Conservation (phyloP, 2,113 vertebrate genomes). For the Calidris pugnax region DNA sequence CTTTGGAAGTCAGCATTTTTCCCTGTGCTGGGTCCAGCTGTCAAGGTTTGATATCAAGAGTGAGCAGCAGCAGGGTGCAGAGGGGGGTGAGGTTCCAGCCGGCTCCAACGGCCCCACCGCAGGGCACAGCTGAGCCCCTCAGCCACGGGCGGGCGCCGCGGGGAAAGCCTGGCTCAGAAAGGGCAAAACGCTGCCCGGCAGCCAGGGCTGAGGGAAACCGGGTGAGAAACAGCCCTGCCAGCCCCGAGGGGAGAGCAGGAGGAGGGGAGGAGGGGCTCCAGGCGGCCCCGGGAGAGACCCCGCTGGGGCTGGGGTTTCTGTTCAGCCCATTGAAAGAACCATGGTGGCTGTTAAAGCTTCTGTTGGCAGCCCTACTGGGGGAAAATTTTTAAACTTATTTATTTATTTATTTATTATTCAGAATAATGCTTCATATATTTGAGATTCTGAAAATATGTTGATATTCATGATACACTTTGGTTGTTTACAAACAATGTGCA, state of each 20-base stretch:
- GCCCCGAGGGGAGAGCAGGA: too few relatives aligned
- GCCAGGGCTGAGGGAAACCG: too few relatives aligned
- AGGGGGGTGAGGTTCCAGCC: too few relatives aligned
- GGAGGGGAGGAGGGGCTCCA: too few relatives aligned
- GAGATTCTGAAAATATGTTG: neutral
- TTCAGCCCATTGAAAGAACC: fast-evolving
- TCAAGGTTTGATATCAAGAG: neutral
- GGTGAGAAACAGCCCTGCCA: too few relatives aligned
- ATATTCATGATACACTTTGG: neutral
- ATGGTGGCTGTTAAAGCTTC: neutral
- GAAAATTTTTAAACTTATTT: neutral
- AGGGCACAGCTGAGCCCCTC: too few relatives aligned
- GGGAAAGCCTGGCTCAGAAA: too few relatives aligned
- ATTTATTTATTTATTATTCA: neutral
- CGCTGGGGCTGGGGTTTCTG: fast-evolving
- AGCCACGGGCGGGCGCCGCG: too few relatives aligned
- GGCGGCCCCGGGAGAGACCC: neutral
- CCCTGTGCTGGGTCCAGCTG: fast-evolving
- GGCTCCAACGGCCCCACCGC: neutral
- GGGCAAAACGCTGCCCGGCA: too few relatives aligned
- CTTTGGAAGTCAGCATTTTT: neutral
- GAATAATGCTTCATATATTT: neutral
- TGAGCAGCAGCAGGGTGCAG: too few relatives aligned
- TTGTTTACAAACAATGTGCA: neutral
- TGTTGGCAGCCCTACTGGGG: neutral